A percentile compares a stretch with the other conserved stretches of the same genome.
phyloP scores from a whole-genome alignment of 2,888 invertebrate species.

The Andrena haemorrhoa region DNA sequence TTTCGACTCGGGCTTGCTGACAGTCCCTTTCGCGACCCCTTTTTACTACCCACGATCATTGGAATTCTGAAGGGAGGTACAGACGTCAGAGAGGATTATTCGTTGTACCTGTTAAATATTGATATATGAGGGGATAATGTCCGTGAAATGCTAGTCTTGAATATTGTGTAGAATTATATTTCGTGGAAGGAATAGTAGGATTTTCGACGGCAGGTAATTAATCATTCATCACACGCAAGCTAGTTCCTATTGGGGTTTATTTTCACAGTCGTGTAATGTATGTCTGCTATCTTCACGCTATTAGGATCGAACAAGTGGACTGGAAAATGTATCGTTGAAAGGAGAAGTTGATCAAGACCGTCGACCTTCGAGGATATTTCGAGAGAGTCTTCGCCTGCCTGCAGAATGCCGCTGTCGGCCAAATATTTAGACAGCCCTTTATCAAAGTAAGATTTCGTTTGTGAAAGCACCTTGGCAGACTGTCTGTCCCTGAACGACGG shows the following conservation, averaged over 20 bases:
- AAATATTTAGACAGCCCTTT: constrained; percentile 8
- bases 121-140: too few species aligned
- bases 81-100: too few species aligned
- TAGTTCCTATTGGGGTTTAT: background rate
- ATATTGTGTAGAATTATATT: too few species aligned
- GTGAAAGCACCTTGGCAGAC: background rate
- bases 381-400: background rate
- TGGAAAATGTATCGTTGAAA: background rate
- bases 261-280: background rate
- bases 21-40: background rate
- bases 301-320: background rate
- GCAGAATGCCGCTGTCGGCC: background rate
- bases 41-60: too few species aligned
- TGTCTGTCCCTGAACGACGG: background rate
- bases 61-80: too few species aligned
- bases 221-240: background rate
- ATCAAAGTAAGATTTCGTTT: background rate
- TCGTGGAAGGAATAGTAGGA: background rate
- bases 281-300: too few species aligned
- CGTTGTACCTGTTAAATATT: too few species aligned
- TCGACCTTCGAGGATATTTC: constrained; percentile 20
- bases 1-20: background rate
- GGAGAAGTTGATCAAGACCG: background rate
- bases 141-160: too few species aligned
- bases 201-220: background rate